Evolutionary conservation across 1,140 invertebrate species (phyloP), one percentile per base, ranked within the genome.

Genomic region (Palaemon carinicauda): DNA sequence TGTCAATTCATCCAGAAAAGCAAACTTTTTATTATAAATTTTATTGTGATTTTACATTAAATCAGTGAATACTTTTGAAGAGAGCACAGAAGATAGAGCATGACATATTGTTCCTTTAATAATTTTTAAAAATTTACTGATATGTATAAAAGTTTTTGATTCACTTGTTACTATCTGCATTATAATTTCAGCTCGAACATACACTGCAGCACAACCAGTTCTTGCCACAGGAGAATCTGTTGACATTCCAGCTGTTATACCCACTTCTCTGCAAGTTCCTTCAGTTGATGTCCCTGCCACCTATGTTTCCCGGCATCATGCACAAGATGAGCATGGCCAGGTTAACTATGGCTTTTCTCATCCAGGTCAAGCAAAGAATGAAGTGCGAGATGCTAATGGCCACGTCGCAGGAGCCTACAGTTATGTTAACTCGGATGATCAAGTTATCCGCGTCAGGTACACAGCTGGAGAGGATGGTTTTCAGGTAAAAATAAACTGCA

Each of bases 391-490:
- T 33, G 78, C 78, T n/a, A 15, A 56, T 19, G 78, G 78, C 1
- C 56, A 80, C 29, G 78, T 80, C 21, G 78, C 78, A n/a, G 78
- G 78, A n/a, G 17, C 52, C 29, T 80, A 54, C 78, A n/a, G 27
- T 15, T 80, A 80, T 54, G 54, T 80, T 0, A 53, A 80, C 78
- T 15, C 53, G 3, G 78, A 80, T 31, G 54, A 60, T 7, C 33
- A 80, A 10, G 19, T 31, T 14, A 31, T 80, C 21, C 53, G 31
- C 27, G 78, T 60, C 4, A n/a, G 60, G 29, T 80, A 80, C 29
- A 80, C 78, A 31, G 78, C 78, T 19, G 78, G 78, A 24, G 12
- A 27, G 4, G 73, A 75, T n/a, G 73, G 73, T 50, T 75, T 73
- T 41, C 73, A 75, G 33, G 73, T 75, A 24, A 75, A 7, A 15